phyloP scores from a whole-genome alignment of 2,113 vertebrate genomes.

The Helogale parvula region DNA sequence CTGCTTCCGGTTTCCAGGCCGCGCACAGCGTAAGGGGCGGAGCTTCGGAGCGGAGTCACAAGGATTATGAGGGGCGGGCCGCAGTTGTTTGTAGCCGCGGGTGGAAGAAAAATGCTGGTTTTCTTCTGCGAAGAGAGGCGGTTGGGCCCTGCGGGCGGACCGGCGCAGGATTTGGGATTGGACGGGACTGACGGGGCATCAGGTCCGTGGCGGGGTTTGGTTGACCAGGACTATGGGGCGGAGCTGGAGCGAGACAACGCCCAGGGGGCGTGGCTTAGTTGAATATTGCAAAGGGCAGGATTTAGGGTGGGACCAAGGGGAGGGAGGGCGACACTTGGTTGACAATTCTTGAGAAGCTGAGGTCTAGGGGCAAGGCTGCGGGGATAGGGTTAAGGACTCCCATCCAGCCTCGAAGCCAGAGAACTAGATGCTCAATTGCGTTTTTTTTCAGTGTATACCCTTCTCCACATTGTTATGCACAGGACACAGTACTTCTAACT shows the following conservation, averaged over 20 bases:
- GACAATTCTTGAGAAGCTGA: not conserved
- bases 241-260: too few species aligned
- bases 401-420: not conserved
- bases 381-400: not conserved
- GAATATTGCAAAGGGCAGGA: too few species aligned
- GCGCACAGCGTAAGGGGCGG: not conserved
- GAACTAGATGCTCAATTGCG: not conserved
- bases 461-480: not conserved
- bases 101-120: fast-evolving
- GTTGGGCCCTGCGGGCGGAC: fast-evolving
- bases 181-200: not conserved
- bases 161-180: not conserved
- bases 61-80: fast-evolving
- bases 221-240: too few species aligned
- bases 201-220: fast-evolving
- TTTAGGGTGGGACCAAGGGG: not conserved
- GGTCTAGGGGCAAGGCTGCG: too few species aligned
- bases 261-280: not conserved
- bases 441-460: not conserved
- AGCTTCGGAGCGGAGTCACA: not conserved
- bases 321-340: not conserved
- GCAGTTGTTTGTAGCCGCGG: fast-evolving
- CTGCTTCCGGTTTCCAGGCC: not conserved
- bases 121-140: not conserved
- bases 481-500: not conserved